Conservation (phyloP, 2,888 invertebrate species). For the Drosophila glabriapex region DNA sequence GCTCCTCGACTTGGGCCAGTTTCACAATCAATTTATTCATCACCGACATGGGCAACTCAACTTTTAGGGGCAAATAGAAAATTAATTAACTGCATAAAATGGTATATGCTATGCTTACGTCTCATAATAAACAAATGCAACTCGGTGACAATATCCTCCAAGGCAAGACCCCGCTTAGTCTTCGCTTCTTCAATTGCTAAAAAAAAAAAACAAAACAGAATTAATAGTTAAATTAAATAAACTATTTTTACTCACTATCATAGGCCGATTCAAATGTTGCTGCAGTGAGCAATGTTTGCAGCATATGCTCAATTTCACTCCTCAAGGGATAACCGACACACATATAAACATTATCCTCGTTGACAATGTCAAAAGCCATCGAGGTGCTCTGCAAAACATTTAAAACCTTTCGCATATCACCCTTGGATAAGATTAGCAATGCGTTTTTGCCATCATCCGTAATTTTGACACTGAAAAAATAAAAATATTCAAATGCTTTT, state of each 20-base stretch:
- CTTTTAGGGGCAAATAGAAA: slow-evolving; percentile 86
- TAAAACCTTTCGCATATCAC: slow-evolving; percentile 99
- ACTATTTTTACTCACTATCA: slow-evolving; percentile 68
- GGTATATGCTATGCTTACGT: slow-evolving; percentile 87
- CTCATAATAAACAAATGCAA: slow-evolving; percentile 94
- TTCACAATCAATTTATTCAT: slow-evolving; percentile 92
- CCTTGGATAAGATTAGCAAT: slow-evolving; percentile 94
- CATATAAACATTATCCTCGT: slow-evolving; percentile 95
- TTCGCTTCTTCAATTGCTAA: slow-evolving; percentile 90
- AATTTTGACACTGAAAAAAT: slow-evolving; percentile 89
- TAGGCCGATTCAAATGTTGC: slow-evolving; percentile 81
- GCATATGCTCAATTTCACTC: slow-evolving; percentile 94
- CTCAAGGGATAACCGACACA: slow-evolving; percentile 98
- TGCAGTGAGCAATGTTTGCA: slow-evolving; percentile 90
- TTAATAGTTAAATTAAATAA: too few species aligned
- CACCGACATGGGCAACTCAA: slow-evolving; percentile 93
- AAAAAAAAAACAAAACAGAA: background rate
- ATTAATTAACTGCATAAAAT: background rate
- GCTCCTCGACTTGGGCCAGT: slow-evolving; percentile 95
- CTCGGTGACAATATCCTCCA: slow-evolving; percentile 97
- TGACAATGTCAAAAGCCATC: slow-evolving; percentile 95
- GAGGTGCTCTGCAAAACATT: slow-evolving; percentile 98
- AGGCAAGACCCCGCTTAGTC: slow-evolving; percentile 94
- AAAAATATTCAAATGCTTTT: background rate
- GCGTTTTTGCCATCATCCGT: slow-evolving; percentile 96